Evolutionary conservation across 2,888 invertebrate genomes (phyloP).

Genomic region (Tenthredo mesomela): DNA sequence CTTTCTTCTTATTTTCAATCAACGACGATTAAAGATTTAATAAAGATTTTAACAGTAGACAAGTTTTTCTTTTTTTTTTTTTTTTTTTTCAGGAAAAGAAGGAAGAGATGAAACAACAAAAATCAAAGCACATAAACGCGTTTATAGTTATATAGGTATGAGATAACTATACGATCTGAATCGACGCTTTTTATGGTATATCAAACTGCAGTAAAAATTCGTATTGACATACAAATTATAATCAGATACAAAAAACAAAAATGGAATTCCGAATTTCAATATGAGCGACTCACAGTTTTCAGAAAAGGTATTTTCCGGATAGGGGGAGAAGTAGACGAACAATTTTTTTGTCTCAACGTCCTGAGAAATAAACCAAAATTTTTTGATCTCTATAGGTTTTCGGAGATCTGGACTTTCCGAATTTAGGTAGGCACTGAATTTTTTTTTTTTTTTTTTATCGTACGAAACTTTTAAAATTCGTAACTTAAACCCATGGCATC

Average conservation of each 20-base stretch:
- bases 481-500: neutral
- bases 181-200: neutral
- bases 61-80: neutral
- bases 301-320: no score
- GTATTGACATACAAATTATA: neutral
- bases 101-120: neutral
- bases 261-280: no score
- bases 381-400: neutral
- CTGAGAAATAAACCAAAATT: neutral
- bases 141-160: neutral
- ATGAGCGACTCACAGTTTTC: no score
- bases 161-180: neutral
- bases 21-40: constrained; percentile 1
- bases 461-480: no score
- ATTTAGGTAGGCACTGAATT: no score
- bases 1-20: neutral
- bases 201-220: neutral
- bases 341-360: no score
- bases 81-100: neutral
- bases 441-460: no score
- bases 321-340: no score
- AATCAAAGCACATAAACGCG: neutral
- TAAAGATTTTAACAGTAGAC: neutral
- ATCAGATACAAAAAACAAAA: neutral
- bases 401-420: no score